Evolutionary conservation across 2,888 invertebrate species (phyloP).

Genomic region (Crioceris asparagi): DNA sequence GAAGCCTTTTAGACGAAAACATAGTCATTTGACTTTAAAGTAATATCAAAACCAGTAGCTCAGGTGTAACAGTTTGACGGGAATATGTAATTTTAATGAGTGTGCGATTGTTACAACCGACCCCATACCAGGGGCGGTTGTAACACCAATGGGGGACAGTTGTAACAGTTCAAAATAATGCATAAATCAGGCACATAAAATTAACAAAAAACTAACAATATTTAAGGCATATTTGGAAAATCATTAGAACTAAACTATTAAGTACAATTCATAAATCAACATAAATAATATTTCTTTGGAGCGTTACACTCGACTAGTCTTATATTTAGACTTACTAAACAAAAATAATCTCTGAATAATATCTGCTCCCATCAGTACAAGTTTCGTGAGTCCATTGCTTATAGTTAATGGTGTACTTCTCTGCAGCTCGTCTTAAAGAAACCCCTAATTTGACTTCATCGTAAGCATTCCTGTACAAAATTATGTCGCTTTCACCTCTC

Average conservation of each 20-base stretch:
- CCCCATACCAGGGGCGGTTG: neutral
- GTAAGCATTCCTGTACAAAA: neutral
- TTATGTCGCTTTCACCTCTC: constrained; percentile 2
- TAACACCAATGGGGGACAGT: neutral
- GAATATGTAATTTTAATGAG: neutral
- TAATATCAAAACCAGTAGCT: neutral
- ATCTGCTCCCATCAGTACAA: too few species aligned
- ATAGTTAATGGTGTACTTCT: too few species aligned
- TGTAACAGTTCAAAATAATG: neutral
- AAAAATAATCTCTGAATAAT: too few species aligned
- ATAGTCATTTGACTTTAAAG: neutral
- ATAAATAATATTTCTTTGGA: neutral
- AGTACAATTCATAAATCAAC: neutral
- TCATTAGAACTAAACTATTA: neutral
- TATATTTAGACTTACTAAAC: too few species aligned
- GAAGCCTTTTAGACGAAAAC: neutral
- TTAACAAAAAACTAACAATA: neutral
- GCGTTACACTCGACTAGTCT: neutral
- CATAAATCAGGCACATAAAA: neutral
- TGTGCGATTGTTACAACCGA: neutral
- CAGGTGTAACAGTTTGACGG: neutral
- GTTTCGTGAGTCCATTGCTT: too few species aligned
- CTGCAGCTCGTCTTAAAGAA: too few species aligned
- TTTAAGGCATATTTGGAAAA: neutral
- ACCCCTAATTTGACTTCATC: neutral